Conservation (phyloP, 2,888 invertebrate genomes). For the Napeogenes sylphis region DNA sequence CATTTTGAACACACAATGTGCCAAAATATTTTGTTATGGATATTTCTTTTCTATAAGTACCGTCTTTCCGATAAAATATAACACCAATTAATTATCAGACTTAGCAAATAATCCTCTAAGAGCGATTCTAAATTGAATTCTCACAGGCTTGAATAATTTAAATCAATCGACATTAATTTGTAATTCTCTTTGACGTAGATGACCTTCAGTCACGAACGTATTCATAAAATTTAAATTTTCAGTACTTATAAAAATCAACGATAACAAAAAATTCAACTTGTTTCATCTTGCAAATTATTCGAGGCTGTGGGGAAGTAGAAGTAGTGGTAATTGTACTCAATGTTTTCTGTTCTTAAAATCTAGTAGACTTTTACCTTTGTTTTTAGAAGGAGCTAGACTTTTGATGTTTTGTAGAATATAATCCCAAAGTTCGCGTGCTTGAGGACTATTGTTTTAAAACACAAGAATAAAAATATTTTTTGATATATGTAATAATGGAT, state of each 20-base stretch:
- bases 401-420: constrained; percentile 64
- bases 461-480: constrained; percentile 65
- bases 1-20: constrained; percentile 47
- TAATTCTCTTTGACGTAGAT: neutral
- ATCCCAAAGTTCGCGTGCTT: constrained; percentile 49
- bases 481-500: constrained; percentile 64
- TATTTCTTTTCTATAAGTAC: constrained; percentile 42
- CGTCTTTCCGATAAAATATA: constrained; percentile 56
- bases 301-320: constrained; percentile 54
- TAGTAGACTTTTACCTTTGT: constrained; percentile 50
- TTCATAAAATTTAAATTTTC: neutral
- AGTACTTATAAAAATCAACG: too few species aligned
- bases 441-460: constrained; percentile 57
- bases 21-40: constrained; percentile 43
- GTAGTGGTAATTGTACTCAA: constrained; percentile 45
- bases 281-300: constrained; percentile 31
- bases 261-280: too few species aligned
- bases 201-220: constrained; percentile 5
- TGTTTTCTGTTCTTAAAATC: constrained; percentile 48
- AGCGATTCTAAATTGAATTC: constrained; percentile 56
- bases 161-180: constrained; percentile 14
- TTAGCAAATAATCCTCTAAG: constrained; percentile 59
- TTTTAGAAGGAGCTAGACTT: constrained; percentile 66
- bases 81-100: constrained; percentile 70
- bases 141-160: constrained; percentile 50